Evolutionary conservation across 2,797 vertebrate species (phyloP), one percentile per base, ranked within the genome.

Genomic region (Melanotaenia trifasciata): DNA sequence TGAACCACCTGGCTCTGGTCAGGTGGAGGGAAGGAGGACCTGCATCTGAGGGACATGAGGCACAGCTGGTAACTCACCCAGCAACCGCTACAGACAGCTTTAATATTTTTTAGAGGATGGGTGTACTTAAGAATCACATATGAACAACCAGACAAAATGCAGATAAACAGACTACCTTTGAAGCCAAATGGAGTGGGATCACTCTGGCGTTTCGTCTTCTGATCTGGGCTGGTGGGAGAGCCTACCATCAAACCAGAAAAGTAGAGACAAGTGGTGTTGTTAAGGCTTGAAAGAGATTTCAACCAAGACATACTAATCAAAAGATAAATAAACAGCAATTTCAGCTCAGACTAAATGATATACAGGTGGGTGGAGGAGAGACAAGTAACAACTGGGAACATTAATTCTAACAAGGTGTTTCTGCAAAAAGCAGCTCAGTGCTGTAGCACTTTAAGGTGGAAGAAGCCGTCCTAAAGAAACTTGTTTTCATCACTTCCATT

Each of bases 151-250:
- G 45, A 61, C 16, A 54, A 30, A 10, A n/a, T 22, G 3, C 1
- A 10, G 36, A 10, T 22, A 0, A 45, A 45, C 2, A 26, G 7
- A 35, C 7, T 84, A 99, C 98, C 98, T 98, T 96, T 97, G 90
- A 97, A 94, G 92, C 98, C 98, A 86, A 99, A 96, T 9, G 98
- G 98, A 71, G 97, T 98, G 63, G 97, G 98, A 79, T 99, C 98
- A 64, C 97, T 99, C 96, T 97, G 97, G 10, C 97, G 95, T 90
- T 99, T 99, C 71, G 97, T 92, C 94, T 97, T 99, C 95, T 96
- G 97, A 91, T 98, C 97, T 60, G 97, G 96, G 83, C 96, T 98
- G 85, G 96, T 93, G 85, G 97, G 96, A 93, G 95, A 96, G 87
- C 96, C 97, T 98, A 90, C 60, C 79, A 67, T 58, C n/a, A 70